A percentile compares a stretch with the other conserved stretches of the same genome.
Evolutionary conservation across 1,140 invertebrate genomes (phyloP).

Genomic region (Drosophila pseudoananassae): DNA sequence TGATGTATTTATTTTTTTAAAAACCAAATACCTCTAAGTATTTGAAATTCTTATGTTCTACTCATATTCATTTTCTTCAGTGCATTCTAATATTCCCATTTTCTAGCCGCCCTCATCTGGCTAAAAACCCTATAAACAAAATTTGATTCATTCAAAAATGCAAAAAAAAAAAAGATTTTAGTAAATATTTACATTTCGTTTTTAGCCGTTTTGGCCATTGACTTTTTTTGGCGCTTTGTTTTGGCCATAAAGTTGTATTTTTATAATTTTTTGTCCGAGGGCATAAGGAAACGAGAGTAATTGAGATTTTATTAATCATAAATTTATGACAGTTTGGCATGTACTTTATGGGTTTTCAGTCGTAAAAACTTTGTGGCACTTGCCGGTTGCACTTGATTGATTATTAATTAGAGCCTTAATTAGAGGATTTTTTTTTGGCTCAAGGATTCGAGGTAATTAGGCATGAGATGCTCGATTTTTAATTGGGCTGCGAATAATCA

Average conservation of each 20-base stretch:
- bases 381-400: slow-evolving; percentile 4
- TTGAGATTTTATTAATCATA: slow-evolving; percentile 32
- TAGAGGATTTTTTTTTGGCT: slow-evolving; percentile 10
- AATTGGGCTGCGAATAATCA: slow-evolving; percentile 64
- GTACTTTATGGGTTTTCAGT: not conserved
- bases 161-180: slow-evolving; percentile 23
- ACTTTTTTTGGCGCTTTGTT: slow-evolving; percentile 6
- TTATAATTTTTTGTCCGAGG: slow-evolving; percentile 16
- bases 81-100: slow-evolving; percentile 21
- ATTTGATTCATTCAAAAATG: slow-evolving; percentile 32
- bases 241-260: slow-evolving; percentile 31
- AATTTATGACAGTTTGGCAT: slow-evolving; percentile 17
- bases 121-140: slow-evolving; percentile 15
- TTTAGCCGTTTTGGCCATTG: slow-evolving; percentile 42
- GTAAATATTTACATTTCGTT: slow-evolving; percentile 36
- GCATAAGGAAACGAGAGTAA: slow-evolving; percentile 36
- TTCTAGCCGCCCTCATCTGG: slow-evolving; percentile 21
- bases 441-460: slow-evolving; percentile 56
- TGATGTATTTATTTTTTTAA: too few relatives aligned
- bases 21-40: too few relatives aligned
- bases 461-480: slow-evolving; percentile 54
- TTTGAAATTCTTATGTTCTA: too few relatives aligned
- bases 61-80: not conserved
- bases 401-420: not conserved
- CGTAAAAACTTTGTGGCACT: not conserved